Base-by-base conservation (phyloP, 2,113 vertebrate species). In the Agelaius phoeniceus region DNA sequence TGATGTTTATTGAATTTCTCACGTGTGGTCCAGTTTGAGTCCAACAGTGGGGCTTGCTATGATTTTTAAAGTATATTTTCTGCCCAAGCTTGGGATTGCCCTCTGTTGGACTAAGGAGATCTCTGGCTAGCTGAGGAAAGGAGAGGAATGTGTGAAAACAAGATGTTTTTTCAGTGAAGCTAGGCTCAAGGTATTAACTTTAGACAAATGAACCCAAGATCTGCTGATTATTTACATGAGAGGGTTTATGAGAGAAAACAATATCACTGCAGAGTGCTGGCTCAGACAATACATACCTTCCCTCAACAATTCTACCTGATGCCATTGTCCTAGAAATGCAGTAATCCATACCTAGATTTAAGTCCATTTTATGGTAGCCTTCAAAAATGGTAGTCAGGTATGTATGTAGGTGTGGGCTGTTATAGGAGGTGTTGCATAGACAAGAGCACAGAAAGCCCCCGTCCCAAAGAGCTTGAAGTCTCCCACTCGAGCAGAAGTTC, bases 1-100 rank as follows among this genome's bases (percentile, higher is more conserved):
- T 97, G 92, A 97, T 98, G 97, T 98, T 98, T 98, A 98, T 98
- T 98, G 98, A 98, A 97, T 97, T 98, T 98, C 97, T 98, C 95
- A 92, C 54, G 97, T 98, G 98, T 97, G 98, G 98, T 97, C 98
- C 96, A 88, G 95, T 97, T 96, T 90, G 93, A 95, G 96, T 96
- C 94, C 93, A 96, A 88, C 91, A 3, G 4, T 78, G 81, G 77
- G 71, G 72, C 74, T 95, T 67, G 68, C 89, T 83, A 83, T 81
- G 78, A 71, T 96, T 92, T 95, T 66, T 37, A 79, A 92, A 96
- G 76, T 85, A 2, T 83, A 57, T 92, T 66, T 89, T 87, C 74
- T 94, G 93, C 95, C 93, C 92, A 91, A 89, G 91, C 61, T 91
- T 69, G 83, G 73, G 86, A 90, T 83, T 87, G 74, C 63, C 79